Conservation (phyloP, 2,797 vertebrate species). For the Coreius guichenoti region DNA sequence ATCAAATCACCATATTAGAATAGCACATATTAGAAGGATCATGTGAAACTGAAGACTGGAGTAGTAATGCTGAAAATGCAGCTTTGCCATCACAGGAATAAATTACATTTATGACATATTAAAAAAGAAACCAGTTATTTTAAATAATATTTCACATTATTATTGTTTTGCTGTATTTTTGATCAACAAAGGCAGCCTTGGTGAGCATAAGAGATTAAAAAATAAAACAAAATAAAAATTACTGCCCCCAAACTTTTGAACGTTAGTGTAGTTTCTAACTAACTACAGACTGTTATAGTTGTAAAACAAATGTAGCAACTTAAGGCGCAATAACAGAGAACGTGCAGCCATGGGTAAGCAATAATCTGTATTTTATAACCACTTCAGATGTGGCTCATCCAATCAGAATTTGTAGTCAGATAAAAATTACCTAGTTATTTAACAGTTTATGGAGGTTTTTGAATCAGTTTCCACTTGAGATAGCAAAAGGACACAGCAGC, state of each 20-base stretch:
- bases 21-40: too few species aligned
- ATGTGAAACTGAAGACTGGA: neutral
- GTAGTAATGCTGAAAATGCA: neutral
- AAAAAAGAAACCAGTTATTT: neutral
- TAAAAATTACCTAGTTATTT: constrained; percentile 12
- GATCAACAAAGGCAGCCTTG: neutral
- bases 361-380: constrained; percentile 1
- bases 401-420: neutral
- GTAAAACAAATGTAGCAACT: neutral
- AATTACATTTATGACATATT: neutral
- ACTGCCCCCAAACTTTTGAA: neutral
- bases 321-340: neutral
- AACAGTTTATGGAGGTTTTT: constrained; percentile 27
- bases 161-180: neutral
- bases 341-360: neutral
- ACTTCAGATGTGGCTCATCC: neutral
- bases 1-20: too few species aligned
- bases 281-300: neutral
- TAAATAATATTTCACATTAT: neutral
- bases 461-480: constrained; percentile 30
- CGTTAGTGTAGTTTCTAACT: neutral
- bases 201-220: too few species aligned
- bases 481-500: constrained; percentile 13
- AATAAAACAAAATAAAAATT: too few species aligned
- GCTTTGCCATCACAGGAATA: neutral